Evolutionary conservation across 2,888 invertebrate species (phyloP), one percentile per base, ranked within the genome.

Genomic region (Cactoblastis cactorum): DNA sequence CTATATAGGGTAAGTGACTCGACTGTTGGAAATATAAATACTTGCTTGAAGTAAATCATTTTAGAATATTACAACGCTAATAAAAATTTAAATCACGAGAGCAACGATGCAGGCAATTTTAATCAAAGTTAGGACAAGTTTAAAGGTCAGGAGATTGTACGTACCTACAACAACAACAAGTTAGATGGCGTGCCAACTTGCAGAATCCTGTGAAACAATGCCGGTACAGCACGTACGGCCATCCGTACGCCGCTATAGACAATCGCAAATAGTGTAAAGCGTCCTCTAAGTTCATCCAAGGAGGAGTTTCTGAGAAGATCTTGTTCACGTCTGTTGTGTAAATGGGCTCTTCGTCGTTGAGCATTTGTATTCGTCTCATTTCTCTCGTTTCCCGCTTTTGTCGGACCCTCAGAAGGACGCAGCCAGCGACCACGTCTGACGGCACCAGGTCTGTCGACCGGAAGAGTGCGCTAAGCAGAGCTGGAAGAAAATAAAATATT

Each of bases 341-440:
- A 62, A 92, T 93, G 3, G 93, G 93, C 58, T 92, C 92, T 61
- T 92, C 92, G 60, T 93, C 92, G 34, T 92, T 91, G n/a, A 89
- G 65, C 89, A 89, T 89, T 56, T 89, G 93, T 54, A 94, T 92
- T 58, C 94, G 87, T 33, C 94, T 80, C 85, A 93, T 92, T 74
- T 94, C 94, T 57, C 94, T 85, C 0, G 92, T 93, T 69, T 95
- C 94, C 11, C 94, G 84, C 71, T 95, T 95, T 71, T 94, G 94
- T 50, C 94, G 92, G 2, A 95, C 93, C 61, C 95, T 90, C 3
- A 97, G 91, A n/a, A 97, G 91, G 17, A 97, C 93, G 66, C 96
- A 93, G 9, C 97, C 97, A 9, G 97, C 97, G 51, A 96, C 93
- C 12, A 97, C 92, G 77, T 97, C 98, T 0, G 96, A 95, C 0